These are phyloP conservation scores for Telmatherina bonti DNA, from an alignment of 2,797 vertebrate species.

Conservation along the genomic window DNA sequence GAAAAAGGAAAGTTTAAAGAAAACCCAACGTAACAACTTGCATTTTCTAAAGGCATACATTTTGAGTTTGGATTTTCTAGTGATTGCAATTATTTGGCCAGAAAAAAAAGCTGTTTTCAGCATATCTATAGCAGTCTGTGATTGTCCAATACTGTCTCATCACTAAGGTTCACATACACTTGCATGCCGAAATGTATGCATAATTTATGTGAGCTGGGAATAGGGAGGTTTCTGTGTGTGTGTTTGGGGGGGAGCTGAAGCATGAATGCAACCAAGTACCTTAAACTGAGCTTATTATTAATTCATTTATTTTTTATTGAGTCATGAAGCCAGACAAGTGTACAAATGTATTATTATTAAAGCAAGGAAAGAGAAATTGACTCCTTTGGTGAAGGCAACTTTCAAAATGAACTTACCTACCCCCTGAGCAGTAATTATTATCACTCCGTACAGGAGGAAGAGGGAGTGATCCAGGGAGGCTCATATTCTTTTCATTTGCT, in stretches of 20 bases:
- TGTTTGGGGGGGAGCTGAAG: conserved; percentile 56
- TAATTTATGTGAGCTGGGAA: conserved; percentile 71
- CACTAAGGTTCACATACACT: conserved; percentile 33
- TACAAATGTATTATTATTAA: conserved; percentile 73
- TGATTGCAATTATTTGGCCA: conserved; percentile 10
- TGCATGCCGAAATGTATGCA: conserved; percentile 64
- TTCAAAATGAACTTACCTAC: conserved; percentile 62
- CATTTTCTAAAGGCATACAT: conserved; percentile 1
- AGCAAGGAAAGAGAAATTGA: conserved; percentile 56
- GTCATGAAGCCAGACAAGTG: conserved; percentile 61
- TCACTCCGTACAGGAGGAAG: conserved; percentile 47
- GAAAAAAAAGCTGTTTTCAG: conserved; percentile 20
- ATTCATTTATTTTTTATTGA: conserved; percentile 78
- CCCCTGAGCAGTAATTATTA: conserved; percentile 74
- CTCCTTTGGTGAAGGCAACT: conserved; percentile 63
- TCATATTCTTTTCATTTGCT: conserved; percentile 65
- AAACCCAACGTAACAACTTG: background rate
- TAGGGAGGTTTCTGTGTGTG: conserved; percentile 62
- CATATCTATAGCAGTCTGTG: conserved; percentile 10
- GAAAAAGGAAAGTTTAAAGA: too few species aligned
- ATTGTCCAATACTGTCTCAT: conserved; percentile 42
- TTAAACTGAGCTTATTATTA: conserved; percentile 78
- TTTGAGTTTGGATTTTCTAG: background rate
- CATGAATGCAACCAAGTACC: conserved; percentile 63
- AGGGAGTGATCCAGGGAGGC: conserved; percentile 37